Conservation (phyloP, 2,888 invertebrate species). For the Parthenolecanium corni region DNA sequence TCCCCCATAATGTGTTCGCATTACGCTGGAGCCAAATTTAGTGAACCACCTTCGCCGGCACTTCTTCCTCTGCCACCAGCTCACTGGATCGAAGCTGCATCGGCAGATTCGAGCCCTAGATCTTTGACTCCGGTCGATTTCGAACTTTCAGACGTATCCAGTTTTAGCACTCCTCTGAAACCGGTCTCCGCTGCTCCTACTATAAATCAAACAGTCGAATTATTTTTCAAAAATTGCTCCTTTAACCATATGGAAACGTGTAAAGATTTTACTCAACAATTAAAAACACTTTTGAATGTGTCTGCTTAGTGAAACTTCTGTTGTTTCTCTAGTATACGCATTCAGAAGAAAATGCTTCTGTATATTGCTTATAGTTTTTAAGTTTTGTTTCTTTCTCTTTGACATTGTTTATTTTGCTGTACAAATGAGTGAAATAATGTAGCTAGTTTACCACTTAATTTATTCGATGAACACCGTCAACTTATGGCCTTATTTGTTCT, state of each 20-base stretch:
- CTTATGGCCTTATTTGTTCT: slow-evolving; percentile 6
- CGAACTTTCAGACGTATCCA: not conserved
- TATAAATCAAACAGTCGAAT: slow-evolving; percentile 22
- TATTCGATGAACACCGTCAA: not conserved
- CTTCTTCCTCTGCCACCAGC: slow-evolving; percentile 17
- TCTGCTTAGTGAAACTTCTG: slow-evolving; percentile 13
- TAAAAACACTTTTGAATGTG: slow-evolving; percentile 26
- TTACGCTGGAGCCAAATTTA: slow-evolving; percentile 24
- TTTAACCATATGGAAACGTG: slow-evolving; percentile 19
- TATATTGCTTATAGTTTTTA: not conserved
- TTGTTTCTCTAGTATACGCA: not conserved
- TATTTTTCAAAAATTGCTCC: slow-evolving; percentile 16
- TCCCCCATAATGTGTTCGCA: slow-evolving; percentile 18
- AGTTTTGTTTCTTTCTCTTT: slow-evolving; percentile 16
- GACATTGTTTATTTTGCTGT: not conserved
- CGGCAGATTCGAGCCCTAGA: slow-evolving; percentile 4
- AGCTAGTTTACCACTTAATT: not conserved
- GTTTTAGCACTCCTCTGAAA: slow-evolving; percentile 6
- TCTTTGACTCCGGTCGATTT: slow-evolving; percentile 17
- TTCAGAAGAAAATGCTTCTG: not conserved
- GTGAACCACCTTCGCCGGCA: slow-evolving; percentile 19
- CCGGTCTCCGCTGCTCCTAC: not conserved
- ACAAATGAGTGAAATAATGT: slow-evolving; percentile 13
- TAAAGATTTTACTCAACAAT: slow-evolving; percentile 12
- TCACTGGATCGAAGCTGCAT: slow-evolving; percentile 1